Percentiles rank a stretch among this genome's conserved stretches.
Conservation (phyloP, 2,797 vertebrate species). For the Etheostoma nigrum region DNA sequence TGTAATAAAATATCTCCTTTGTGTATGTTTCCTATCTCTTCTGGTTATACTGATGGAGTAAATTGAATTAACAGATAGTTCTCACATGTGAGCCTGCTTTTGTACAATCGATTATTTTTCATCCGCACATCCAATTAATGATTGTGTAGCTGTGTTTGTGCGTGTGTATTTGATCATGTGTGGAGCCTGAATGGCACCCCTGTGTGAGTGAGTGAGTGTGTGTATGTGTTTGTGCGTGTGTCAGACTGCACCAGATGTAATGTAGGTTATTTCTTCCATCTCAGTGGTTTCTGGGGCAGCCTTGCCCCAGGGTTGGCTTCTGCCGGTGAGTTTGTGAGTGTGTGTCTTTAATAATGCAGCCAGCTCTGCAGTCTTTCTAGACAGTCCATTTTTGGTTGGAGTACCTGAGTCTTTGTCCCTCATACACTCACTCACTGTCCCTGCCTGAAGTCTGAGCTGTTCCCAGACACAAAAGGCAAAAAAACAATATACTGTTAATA, state of each 20-base stretch:
- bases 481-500: conserved; percentile 3
- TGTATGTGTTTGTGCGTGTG: neutral
- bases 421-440: neutral
- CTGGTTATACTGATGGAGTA: neutral
- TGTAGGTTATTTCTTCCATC: conserved; percentile 81
- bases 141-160: neutral
- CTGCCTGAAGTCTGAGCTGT: conserved; percentile 51
- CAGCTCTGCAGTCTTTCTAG: conserved; percentile 50
- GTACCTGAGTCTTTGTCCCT: conserved; percentile 34
- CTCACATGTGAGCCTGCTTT: conserved; percentile 29
- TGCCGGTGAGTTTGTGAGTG: conserved; percentile 28
- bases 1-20: neutral
- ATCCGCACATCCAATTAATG: conserved; percentile 12
- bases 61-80: conserved; percentile 4
- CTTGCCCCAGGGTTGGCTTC: conserved; percentile 48
- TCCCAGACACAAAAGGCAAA: conserved; percentile 24
- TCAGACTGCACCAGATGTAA: conserved; percentile 53
- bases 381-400: conserved; percentile 12
- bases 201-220: neutral
- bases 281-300: conserved; percentile 79
- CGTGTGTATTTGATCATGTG: too few species aligned
- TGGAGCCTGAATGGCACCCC: too few species aligned
- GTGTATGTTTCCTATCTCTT: too few species aligned
- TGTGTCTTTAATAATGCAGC: conserved; percentile 74
- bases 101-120: conserved; percentile 39